Evolutionary conservation across 1,140 invertebrate species (phyloP), one percentile per base, ranked within the genome.

Genomic region (Cyclargus thomasi): DNA sequence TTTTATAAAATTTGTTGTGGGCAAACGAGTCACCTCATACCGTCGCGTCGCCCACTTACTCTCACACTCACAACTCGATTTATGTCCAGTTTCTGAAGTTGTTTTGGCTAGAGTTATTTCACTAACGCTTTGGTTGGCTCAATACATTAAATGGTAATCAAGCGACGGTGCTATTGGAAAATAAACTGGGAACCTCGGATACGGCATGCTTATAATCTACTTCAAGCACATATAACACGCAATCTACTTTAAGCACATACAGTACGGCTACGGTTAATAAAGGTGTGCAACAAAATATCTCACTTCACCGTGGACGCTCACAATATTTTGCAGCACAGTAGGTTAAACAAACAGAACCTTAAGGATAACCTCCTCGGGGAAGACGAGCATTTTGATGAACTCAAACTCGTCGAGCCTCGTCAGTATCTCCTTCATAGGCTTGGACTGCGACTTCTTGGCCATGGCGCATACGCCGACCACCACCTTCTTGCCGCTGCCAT

Each of bases 381-480:
- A 99, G 39, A 99, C 95, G 35, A 97, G 91, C 83, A 98, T 96
- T 91, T 97, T 96, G 71, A 99, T 97, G 82, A 98, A 98, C 83
- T 99, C 97, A 90, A 99, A 99, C 85, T 99, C 97, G 22, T 97
- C 96, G 11, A 99, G 92, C 1, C 98, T 92, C 0, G 95, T 97
- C 17, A 99, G 92, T 80, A 99, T 99, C 90, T 99, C 98, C 84
- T 96, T 97, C 98, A 99, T 99, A 1, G 98, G 98, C 92, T 99
- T 99, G 64, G 98, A 99, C 77, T 97, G 95, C 2, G 97, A 98
- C 91, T 99, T 99, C 88, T 99, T 99, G 75, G 96, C 96, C 98
- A 99, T 99, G 53, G 98, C 97, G 92, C 98, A 99, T 70, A 99
- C 95, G 62, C 98, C 98, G 70, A 99, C 97, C 79, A 98, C 92